Base-by-base conservation (phyloP, 2,797 vertebrate genomes). In the Galago senegalensis region DNA sequence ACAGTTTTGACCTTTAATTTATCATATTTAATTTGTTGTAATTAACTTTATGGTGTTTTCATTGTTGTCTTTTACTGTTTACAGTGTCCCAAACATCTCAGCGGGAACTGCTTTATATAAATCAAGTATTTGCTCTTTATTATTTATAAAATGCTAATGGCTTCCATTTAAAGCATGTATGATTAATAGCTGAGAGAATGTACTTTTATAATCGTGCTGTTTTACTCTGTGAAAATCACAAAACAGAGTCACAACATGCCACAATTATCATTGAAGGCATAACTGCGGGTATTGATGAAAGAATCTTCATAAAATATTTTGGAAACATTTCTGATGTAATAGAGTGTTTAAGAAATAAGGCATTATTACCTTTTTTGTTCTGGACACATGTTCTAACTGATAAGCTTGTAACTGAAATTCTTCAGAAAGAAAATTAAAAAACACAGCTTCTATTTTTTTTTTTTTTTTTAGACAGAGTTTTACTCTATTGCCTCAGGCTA, bases 1-100 rank as follows among this genome's bases (percentile, higher is more conserved):
- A 85, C 60, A 87, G 17, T 40, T 88, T 89, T 84, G 63, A n/a
- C 73, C 67, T 95, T 95, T 93, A 89, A 91, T 96, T 90, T 87
- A 90, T 87, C 95, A 93, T 95, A 83, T 91, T 91, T 91, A 92
- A 94, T 96, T 89, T 91, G 53, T 76, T 72, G 37, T 96, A 95
- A 97, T 97, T 96, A 97, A 88, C 79, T 97, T 95, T 96, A 95
- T 94, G 67, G 16, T 93, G 70, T 96, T 97, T 97, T 97, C 84
- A 90, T 76, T 96, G 72, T 92, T 95, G 34, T 93, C 73, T 95
- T 93, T 87, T 96, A 86, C 69, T 97, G 85, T 95, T 96, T 97
- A 93, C 73, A 94, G 82, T 95, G 37, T 93, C 81, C 84, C 61
- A 96, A 97, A 96, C 63, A 91, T 97, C 84, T 96, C 46, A 91